phyloP scores from a whole-genome alignment of 2,113 vertebrate species.

The Thomomys bottae region DNA sequence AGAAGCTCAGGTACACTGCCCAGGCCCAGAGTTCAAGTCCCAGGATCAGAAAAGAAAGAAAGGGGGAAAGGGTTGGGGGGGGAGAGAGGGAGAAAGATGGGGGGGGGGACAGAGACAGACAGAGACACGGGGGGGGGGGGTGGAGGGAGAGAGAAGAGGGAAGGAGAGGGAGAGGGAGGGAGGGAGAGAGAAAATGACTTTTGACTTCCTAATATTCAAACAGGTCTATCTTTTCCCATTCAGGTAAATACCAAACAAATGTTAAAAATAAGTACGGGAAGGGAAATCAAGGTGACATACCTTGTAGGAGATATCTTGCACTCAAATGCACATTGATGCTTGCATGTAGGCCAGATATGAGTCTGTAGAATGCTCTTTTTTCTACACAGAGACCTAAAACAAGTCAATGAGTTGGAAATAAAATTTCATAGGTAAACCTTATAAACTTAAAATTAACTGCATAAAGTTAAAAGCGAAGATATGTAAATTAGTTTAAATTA shows the following conservation, averaged over 20 bases:
- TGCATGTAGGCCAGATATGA: conserved; percentile 94
- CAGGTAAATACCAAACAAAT: neutral
- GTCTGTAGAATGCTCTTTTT: conserved; percentile 94
- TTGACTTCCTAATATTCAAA: neutral
- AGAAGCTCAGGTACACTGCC: no score
- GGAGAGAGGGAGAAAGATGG: no score
- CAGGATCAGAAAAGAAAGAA: no score
- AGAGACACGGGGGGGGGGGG: no score
- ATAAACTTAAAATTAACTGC: conserved; percentile 30
- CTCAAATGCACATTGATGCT: conserved; percentile 96
- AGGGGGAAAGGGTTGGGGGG: no score
- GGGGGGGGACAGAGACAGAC: no score
- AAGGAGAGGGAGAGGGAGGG: no score
- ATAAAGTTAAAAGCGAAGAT: conserved; percentile 30
- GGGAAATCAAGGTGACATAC: conserved; percentile 80
- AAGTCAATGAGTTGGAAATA: neutral
- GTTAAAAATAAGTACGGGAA: neutral
- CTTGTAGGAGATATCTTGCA: conserved; percentile 93
- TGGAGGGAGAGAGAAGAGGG: no score
- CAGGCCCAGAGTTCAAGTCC: no score
- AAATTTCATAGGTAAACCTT: conserved; percentile 50
- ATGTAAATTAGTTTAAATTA: conserved; percentile 78
- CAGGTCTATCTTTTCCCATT: neutral
- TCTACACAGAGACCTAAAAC: conserved; percentile 94
- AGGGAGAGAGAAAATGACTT: neutral